These are phyloP conservation scores for Mystacornis crossleyi DNA, from an alignment of 2,113 vertebrate species.

Conservation along the genomic window DNA sequence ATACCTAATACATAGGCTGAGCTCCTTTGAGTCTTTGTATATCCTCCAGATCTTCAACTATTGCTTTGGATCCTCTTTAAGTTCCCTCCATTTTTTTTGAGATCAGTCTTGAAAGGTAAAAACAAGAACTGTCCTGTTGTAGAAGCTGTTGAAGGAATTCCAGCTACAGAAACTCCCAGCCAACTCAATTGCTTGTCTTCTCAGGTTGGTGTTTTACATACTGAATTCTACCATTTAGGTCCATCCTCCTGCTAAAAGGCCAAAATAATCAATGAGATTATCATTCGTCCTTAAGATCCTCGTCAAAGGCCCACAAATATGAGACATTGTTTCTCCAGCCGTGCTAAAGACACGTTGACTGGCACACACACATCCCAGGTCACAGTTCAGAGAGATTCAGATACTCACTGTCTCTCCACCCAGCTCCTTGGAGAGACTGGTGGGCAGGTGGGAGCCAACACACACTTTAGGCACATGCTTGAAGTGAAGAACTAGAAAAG, in stretches of 20 bases:
- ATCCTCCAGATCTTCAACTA: not conserved
- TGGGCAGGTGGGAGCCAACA: not conserved
- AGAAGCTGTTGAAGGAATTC: not conserved
- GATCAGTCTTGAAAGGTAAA: not conserved
- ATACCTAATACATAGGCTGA: not conserved
- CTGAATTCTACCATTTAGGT: not conserved
- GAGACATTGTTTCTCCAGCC: not conserved
- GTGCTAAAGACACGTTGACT: rapidly evolving
- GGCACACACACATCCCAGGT: rapidly evolving
- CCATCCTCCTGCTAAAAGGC: not conserved
- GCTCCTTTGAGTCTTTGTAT: not conserved
- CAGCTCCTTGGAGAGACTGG: not conserved
- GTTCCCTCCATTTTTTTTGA: not conserved
- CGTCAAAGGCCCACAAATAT: not conserved
- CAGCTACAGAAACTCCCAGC: not conserved
- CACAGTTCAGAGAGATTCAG: not conserved
- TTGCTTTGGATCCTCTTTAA: not conserved
- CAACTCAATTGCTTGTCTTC: not conserved
- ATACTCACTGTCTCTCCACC: not conserved
- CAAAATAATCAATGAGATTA: not conserved
- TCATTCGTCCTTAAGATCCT: not conserved
- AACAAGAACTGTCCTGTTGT: not conserved
- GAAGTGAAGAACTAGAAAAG: not conserved
- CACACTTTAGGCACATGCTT: not conserved
- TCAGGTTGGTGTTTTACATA: not conserved